Base-by-base conservation (phyloP, 1,140 invertebrate species). In the Episyrphus balteatus region DNA sequence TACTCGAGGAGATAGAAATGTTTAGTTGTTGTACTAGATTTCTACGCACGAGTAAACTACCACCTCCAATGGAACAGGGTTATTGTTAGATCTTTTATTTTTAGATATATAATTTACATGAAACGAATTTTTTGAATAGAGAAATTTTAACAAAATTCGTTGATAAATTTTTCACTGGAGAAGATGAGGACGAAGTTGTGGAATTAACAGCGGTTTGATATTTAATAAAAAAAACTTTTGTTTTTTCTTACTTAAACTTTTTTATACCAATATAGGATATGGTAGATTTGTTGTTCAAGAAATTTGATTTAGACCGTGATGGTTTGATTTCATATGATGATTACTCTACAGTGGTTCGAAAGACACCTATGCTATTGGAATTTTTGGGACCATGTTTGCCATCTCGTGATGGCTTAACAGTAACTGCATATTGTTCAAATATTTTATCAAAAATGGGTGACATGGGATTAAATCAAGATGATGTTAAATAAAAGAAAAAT, bases 351-450 rank as follows among this genome's bases (percentile, higher is more conserved):
- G 74, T 80, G 0, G 83, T 91, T 1, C 57, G 70, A 39, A 72
- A 71, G 12, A 81, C 88, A 44, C 76, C 76, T 0, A 72, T 82
- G 3, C 68, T 91, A 3, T 56, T 92, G 17, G 85, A 92, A 64
- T 77, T 78, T 34, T 76, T 92, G 52, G 89, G 89, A 0, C 79
- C 81, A 47, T 84, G 88, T 52, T 74, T 92, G 15, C 89, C 90
- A 17, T 57, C 55, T 34, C 40, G 48, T 9, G 49, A 49, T 14
- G 59, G 61, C 37, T 32, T 48, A 12, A 52, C 54, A 8, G 13
- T 61, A 7, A 57, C 63, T 5, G 61, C 58, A 2, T 54, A 58
- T 37, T 61, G 57, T 14, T 26, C 21, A 26, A 26, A 26, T 26
- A 26, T 26, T 26, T 8, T 26, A 5, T 26, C 21, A 8, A 26